A percentile compares a stretch with the other conserved stretches of the same genome.
Conservation (phyloP, 1,140 invertebrate genomes). For the Drosophila elegans region DNA sequence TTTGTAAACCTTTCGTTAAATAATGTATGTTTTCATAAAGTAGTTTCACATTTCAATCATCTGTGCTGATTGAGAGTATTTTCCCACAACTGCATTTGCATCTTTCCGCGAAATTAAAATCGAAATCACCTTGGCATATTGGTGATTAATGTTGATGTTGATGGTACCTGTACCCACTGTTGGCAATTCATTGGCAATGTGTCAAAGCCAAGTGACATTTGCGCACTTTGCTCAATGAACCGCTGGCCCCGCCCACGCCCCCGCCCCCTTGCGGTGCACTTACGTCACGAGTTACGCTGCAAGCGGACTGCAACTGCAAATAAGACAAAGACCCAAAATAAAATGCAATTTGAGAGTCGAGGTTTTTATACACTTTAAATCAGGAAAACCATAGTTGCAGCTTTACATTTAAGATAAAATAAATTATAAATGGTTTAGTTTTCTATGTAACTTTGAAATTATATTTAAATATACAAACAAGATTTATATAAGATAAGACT, state of each 20-base stretch:
- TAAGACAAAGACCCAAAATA: neutral
- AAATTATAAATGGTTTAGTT: too few species aligned
- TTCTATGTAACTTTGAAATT: too few species aligned
- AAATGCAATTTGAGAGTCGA: too few species aligned
- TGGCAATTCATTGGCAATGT: constrained; percentile 39
- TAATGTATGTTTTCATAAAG: too few species aligned
- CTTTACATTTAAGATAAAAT: too few species aligned
- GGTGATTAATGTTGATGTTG: constrained; percentile 2
- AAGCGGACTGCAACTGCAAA: constrained; percentile 1
- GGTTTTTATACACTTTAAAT: neutral
- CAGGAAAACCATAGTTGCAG: too few species aligned
- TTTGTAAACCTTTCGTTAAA: too few species aligned
- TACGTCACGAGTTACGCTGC: constrained; percentile 27
- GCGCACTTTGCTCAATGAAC: constrained; percentile 34
- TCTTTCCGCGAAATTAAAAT: constrained; percentile 15
- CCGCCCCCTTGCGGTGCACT: constrained; percentile 1
- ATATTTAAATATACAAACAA: too few species aligned
- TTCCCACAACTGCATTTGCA: neutral
- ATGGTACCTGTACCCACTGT: constrained; percentile 20
- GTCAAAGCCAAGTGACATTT: constrained; percentile 44
- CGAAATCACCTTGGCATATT: constrained; percentile 31
- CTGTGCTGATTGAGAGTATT: too few species aligned
- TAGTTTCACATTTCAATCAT: too few species aligned
- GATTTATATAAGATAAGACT: too few species aligned
- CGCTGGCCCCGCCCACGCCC: neutral